A percentile compares a stretch with the other conserved stretches of the same genome.
Evolutionary conservation across 2,113 vertebrate species (phyloP).

Genomic region (Tachysurus fulvidraco): DNA sequence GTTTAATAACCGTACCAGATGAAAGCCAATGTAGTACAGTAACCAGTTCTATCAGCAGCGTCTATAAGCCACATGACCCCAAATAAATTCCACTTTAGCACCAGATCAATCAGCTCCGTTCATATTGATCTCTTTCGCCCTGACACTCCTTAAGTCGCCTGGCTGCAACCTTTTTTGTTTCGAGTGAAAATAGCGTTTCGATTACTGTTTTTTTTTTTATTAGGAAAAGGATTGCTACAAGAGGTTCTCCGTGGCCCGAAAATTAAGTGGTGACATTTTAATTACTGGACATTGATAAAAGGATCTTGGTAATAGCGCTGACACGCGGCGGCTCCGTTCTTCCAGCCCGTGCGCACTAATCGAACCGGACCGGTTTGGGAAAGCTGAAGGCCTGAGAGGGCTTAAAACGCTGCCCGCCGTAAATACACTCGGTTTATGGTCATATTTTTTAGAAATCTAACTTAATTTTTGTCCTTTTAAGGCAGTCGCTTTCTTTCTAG

Average conservation of each 20-base stretch:
- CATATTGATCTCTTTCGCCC: conserved; percentile 80
- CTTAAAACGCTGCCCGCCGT: conserved; percentile 16
- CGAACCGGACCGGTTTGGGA: conserved; percentile 63
- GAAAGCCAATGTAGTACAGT: conserved; percentile 89
- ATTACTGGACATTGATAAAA: conserved; percentile 93
- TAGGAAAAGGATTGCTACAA: conserved; percentile 83
- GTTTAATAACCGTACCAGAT: conserved; percentile 86
- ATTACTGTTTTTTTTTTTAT: conserved; percentile 81
- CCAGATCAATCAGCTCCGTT: conserved; percentile 84
- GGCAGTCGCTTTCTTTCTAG: background rate
- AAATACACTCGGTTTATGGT: conserved; percentile 12
- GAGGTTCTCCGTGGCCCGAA: conserved; percentile 77
- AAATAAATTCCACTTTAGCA: conserved; percentile 92
- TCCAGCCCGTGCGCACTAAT: conserved; percentile 66
- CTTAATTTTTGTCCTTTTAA: background rate
- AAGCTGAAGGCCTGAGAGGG: conserved; percentile 55
- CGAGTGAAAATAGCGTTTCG: conserved; percentile 81
- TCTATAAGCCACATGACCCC: conserved; percentile 88
- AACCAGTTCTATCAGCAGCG: conserved; percentile 88
- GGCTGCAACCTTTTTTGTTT: conserved; percentile 69
- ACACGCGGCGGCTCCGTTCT: conserved; percentile 66
- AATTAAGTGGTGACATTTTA: conserved; percentile 96
- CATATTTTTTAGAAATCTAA: background rate
- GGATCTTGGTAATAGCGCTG: conserved; percentile 73
- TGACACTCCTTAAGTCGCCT: conserved; percentile 66